These are phyloP conservation scores for Takifugu bimaculatus DNA, from an alignment of 2,113 vertebrate species.

Conservation along the genomic window DNA sequence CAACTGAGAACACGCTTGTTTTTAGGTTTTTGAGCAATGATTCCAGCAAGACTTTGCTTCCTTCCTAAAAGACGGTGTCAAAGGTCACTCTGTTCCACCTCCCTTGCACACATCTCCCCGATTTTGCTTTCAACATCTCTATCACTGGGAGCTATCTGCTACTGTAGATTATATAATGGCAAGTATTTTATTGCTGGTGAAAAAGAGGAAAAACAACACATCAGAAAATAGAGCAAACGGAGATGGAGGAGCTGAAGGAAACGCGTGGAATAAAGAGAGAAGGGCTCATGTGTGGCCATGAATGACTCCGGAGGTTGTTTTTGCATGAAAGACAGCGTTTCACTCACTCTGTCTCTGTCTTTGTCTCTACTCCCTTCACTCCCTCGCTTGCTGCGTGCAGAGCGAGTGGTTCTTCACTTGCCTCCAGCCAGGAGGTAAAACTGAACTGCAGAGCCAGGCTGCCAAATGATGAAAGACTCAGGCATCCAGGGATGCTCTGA, in stretches of 20 bases:
- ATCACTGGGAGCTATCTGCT: conserved; percentile 64
- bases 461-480: conserved; percentile 78
- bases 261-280: conserved; percentile 43
- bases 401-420: conserved; percentile 65
- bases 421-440: conserved; percentile 76
- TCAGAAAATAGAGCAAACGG: conserved; percentile 54
- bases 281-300: conserved; percentile 56
- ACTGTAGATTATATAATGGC: conserved; percentile 74
- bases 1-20: conserved; percentile 42
- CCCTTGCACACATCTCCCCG: conserved; percentile 49
- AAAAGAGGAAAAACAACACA: conserved; percentile 24
- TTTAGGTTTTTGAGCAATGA: conserved; percentile 45
- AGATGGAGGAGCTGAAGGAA: conserved; percentile 44
- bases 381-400: conserved; percentile 61
- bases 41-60: conserved; percentile 51
- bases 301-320: conserved; percentile 73
- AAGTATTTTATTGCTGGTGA: conserved; percentile 63
- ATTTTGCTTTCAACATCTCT: conserved; percentile 57
- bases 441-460: conserved; percentile 71
- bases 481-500: conserved; percentile 73
- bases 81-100: conserved; percentile 62
- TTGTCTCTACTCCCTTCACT: conserved; percentile 46
- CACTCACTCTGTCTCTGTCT: conserved; percentile 37
- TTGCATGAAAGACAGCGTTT: conserved; percentile 66
- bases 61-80: conserved; percentile 55